Conservation (phyloP, 92 coral and sea anemone genomes). For the Palythoa heliodiscus region DNA sequence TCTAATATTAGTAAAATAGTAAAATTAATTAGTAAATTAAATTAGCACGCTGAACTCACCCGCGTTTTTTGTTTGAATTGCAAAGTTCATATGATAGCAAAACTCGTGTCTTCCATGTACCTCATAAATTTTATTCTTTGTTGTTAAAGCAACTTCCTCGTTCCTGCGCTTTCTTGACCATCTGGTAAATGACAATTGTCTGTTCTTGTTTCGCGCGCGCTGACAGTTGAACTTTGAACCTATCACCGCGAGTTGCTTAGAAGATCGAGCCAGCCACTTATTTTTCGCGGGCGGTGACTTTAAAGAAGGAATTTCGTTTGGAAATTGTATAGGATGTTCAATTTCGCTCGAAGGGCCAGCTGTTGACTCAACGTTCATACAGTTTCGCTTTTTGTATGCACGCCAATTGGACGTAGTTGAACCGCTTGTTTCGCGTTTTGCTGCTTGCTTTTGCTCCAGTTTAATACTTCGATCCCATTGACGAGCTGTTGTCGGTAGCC, state of each 20-base stretch:
- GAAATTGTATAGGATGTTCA: not conserved
- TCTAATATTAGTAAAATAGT: too few relatives aligned
- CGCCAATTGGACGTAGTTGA: not conserved
- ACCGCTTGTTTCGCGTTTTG: not conserved
- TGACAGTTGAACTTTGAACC: slow-evolving; percentile 25
- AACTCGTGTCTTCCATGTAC: slow-evolving; percentile 27
- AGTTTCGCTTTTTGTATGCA: not conserved
- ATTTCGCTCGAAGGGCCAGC: not conserved
- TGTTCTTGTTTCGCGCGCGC: slow-evolving; percentile 14
- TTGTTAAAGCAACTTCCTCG: not conserved
- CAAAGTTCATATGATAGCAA: slow-evolving; percentile 36
- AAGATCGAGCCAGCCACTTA: not conserved
- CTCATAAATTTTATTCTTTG: not conserved
- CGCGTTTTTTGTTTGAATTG: slow-evolving; percentile 28
- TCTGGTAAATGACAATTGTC: not conserved
- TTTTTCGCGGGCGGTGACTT: not conserved
- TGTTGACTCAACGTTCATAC: not conserved
- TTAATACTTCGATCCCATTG: slow-evolving; percentile 29
- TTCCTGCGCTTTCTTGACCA: slow-evolving; percentile 10
- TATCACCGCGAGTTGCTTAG: slow-evolving; percentile 12
- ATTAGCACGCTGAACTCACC: not conserved
- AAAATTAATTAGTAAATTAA: too few relatives aligned
- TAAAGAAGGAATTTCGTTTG: not conserved
- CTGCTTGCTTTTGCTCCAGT: not conserved
- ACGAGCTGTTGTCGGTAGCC: slow-evolving; percentile 32